phyloP scores from a whole-genome alignment of 1,140 invertebrate species.

The Drepana arcuata region DNA sequence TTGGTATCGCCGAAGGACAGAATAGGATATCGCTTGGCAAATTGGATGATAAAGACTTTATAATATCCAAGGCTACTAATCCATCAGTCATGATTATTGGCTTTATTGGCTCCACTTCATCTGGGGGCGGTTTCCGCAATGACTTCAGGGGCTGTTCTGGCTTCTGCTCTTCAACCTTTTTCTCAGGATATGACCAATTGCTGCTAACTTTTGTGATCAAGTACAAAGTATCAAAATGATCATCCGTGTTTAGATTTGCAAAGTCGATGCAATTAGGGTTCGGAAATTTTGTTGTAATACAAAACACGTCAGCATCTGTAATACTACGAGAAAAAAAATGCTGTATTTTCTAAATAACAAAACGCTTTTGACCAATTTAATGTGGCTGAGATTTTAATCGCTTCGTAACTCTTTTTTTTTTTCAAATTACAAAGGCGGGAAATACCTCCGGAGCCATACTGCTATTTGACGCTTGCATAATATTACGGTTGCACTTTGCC shows the following conservation, averaged over 20 bases:
- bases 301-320: slow-evolving; percentile 50
- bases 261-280: slow-evolving; percentile 41
- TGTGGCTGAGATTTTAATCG: neutral
- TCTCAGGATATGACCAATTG: slow-evolving; percentile 20
- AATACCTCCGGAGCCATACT: too few relatives aligned
- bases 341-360: neutral
- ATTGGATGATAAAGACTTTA: slow-evolving; percentile 35
- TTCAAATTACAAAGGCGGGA: too few relatives aligned
- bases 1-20: slow-evolving; percentile 33
- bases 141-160: slow-evolving; percentile 3
- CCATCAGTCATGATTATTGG: slow-evolving; percentile 52
- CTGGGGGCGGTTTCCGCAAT: slow-evolving; percentile 1
- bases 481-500: too few relatives aligned
- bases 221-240: slow-evolving; percentile 39
- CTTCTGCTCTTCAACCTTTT: slow-evolving; percentile 9
- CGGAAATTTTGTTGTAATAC: slow-evolving; percentile 40
- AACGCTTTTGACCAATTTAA: neutral
- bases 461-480: too few relatives aligned
- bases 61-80: slow-evolving; percentile 37
- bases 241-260: slow-evolving; percentile 18
- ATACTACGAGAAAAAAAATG: slow-evolving; percentile 20
- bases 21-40: slow-evolving; percentile 40
- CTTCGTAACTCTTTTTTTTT: too few relatives aligned
- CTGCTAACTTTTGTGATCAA: slow-evolving; percentile 47
- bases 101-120: slow-evolving; percentile 15